Conservation (phyloP, 2,797 vertebrate species). For the Cottoperca gobio region DNA sequence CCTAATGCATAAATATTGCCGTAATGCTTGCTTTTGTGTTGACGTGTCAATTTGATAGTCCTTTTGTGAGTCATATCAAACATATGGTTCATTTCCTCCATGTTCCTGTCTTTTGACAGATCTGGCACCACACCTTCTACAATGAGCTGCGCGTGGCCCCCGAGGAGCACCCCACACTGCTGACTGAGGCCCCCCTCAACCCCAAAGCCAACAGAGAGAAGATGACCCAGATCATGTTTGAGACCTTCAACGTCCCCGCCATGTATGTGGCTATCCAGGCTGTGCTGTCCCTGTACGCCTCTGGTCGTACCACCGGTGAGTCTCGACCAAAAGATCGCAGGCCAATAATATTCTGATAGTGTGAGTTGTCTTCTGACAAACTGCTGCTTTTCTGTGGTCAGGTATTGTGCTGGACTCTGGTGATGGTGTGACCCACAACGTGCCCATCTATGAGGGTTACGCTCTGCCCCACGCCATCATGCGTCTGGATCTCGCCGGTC, state of each 20-base stretch:
- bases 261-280: slow-evolving; percentile 89
- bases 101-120: slow-evolving; percentile 80
- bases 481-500: slow-evolving; percentile 97
- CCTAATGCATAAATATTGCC: too few species aligned
- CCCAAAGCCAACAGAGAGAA: slow-evolving; percentile 99
- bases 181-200: slow-evolving; percentile 98
- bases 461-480: slow-evolving; percentile 98
- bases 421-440: slow-evolving; percentile 98
- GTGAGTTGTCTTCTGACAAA: neutral
- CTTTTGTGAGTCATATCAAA: too few species aligned
- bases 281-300: slow-evolving; percentile 89
- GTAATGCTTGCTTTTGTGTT: too few species aligned
- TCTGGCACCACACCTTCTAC: slow-evolving; percentile 99
- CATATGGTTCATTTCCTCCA: neutral
- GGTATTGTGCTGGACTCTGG: slow-evolving; percentile 98
- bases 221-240: slow-evolving; percentile 97
- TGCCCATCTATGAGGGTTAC: slow-evolving; percentile 98
- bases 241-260: slow-evolving; percentile 90
- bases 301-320: slow-evolving; percentile 89
- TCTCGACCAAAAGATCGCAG: neutral
- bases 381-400: slow-evolving; percentile 53
- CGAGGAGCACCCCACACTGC: slow-evolving; percentile 97
- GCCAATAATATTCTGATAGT: too few species aligned
- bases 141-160: slow-evolving; percentile 97
- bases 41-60: too few species aligned